Evolutionary conservation across 2,797 vertebrate genomes (phyloP).

Genomic region (Chloroceryle amazona): DNA sequence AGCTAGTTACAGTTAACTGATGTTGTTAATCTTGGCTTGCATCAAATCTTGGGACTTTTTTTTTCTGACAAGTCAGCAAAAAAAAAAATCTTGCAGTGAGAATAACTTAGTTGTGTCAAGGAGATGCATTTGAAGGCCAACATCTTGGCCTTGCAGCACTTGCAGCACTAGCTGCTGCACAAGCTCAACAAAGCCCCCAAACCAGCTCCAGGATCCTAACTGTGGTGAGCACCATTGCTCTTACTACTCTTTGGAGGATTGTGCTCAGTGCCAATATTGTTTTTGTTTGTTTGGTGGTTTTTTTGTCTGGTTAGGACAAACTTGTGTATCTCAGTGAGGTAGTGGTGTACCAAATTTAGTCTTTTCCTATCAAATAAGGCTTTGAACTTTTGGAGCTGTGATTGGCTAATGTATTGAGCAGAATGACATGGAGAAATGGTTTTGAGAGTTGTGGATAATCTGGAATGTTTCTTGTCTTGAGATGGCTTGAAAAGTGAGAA

Average conservation of each 20-base stretch:
- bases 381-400: neutral
- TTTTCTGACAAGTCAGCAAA: neutral
- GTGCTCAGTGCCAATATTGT: neutral
- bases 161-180: neutral
- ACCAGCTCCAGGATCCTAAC: neutral
- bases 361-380: neutral
- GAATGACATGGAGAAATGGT: neutral
- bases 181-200: neutral
- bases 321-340: neutral
- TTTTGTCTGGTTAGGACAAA: neutral
- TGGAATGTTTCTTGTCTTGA: neutral
- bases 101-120: neutral
- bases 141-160: too few relatives aligned
- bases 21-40: neutral
- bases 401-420: neutral
- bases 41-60: neutral
- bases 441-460: neutral
- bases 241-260: neutral
- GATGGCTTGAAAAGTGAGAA: neutral
- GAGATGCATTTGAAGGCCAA: neutral
- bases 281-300: neutral
- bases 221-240: neutral
- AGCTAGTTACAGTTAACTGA: neutral
- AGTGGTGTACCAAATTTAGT: neutral
- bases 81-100: neutral